Evolutionary conservation across 1,140 invertebrate genomes (phyloP), one percentile per base, ranked within the genome.

Genomic region (Eupristina koningsbergeri): DNA sequence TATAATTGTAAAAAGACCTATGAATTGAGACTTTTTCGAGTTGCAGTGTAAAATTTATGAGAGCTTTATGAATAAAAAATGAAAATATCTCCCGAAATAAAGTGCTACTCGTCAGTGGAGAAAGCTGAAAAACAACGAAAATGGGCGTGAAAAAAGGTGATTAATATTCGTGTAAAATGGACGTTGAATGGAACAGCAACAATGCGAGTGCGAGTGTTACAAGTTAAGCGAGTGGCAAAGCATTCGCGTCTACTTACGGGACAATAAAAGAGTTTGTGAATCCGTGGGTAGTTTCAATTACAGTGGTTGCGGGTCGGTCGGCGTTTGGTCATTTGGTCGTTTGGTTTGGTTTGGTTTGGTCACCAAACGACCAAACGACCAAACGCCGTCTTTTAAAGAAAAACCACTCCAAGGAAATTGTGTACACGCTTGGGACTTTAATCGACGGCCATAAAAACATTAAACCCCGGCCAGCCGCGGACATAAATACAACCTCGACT

Each of bases 401-500:
- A 63, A 39, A n/a, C 0, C 31, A 39, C 22, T 36, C 17, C 22
- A 69, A 80, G 45, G 29, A 53, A 73, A 53, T 64, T 41, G 53
- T 26, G 9, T 13, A 58, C 53, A 58, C 22, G 17, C 15, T 22
- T 0, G 15, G 15, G 64, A 67, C 64, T 67, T 67, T 67, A 67
- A 67, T 67, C 64, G 64, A 9, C 13, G 64, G 1, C 13, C 31
- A 67, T 67, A 67, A 67, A 36, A 29, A 29, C 64, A 67, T 36
- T 67, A 36, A 34, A 67, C 31, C 1, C 34, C 64, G 31, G 31
- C 17, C 31, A 36, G 3, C 31, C 13, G 3, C 2, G 22, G 0
- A 73, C 69, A 45, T 73, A 73, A 73, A 73, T 73, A 73, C 13
- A 41, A 73, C 41, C 7, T 73, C 36, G 26, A 36, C 34, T 34